A percentile compares a stretch with the other conserved stretches of the same genome.
phyloP scores from a whole-genome alignment of 2,797 vertebrate genomes.

The Pseudochirops corinnae region DNA sequence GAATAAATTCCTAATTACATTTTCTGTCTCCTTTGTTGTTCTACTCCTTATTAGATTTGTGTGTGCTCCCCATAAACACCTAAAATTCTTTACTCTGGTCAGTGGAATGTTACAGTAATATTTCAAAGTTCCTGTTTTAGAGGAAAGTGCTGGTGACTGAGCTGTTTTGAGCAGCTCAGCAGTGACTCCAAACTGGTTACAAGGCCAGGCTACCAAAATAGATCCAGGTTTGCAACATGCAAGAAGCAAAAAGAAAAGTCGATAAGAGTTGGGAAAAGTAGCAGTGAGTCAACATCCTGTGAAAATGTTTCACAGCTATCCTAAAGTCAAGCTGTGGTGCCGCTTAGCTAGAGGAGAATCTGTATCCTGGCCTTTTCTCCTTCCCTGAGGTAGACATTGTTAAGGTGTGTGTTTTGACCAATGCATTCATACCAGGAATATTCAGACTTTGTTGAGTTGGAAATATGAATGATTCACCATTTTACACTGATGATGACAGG shows the following conservation, averaged over 20 bases:
- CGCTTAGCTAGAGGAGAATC: background rate
- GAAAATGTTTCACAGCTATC: background rate
- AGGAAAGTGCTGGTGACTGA: background rate
- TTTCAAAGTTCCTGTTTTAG: constrained; percentile 4
- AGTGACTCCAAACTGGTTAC: background rate
- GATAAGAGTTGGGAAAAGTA: background rate
- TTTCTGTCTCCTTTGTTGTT: background rate
- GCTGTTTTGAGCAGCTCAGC: background rate
- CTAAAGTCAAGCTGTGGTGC: background rate
- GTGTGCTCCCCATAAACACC: background rate
- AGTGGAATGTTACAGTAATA: background rate
- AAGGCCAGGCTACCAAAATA: background rate
- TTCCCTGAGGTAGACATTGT: background rate
- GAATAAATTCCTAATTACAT: background rate
- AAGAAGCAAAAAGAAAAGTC: background rate
- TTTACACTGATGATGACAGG: background rate
- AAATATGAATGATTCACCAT: background rate
- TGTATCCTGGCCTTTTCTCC: background rate
- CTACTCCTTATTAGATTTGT: background rate
- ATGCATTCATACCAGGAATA: background rate
- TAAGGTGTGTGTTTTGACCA: background rate
- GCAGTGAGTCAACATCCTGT: background rate
- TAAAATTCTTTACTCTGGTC: background rate
- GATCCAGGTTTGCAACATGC: background rate
- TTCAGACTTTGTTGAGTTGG: background rate